A percentile compares a stretch with the other conserved stretches of the same genome.
These are phyloP conservation scores for Chascanopsetta lugubris DNA, from an alignment of 2,113 vertebrate species.

Conservation along the genomic window DNA sequence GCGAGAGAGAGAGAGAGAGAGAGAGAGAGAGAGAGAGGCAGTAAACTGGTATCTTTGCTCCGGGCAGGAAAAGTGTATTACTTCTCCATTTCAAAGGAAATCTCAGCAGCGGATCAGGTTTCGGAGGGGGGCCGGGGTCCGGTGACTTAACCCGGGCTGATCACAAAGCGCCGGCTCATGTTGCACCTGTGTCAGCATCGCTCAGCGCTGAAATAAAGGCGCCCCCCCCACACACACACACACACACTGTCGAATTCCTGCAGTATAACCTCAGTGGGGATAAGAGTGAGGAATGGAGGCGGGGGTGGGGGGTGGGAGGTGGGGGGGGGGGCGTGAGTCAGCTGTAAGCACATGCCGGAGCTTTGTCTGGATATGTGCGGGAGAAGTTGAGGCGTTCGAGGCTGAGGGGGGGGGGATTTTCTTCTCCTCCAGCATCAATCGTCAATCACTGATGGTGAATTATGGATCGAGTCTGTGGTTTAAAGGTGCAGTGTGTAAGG, in stretches of 20 bases:
- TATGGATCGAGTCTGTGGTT: not conserved
- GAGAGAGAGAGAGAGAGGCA: constrained; percentile 39
- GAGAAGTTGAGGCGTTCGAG: too few species aligned
- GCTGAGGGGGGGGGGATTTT: not conserved
- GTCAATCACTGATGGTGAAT: not conserved
- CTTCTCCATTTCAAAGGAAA: constrained; percentile 72
- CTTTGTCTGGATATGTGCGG: constrained; percentile 21
- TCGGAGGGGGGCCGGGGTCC: constrained; percentile 49
- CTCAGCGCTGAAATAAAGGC: constrained; percentile 53
- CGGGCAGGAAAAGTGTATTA: constrained; percentile 60
- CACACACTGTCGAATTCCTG: constrained; percentile 48
- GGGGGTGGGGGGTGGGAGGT: constrained; percentile 10
- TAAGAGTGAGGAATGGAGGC: constrained; percentile 27
- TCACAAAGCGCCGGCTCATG: constrained; percentile 68
- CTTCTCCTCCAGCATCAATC: not conserved
- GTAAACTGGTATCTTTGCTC: constrained; percentile 57
- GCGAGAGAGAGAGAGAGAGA: too few species aligned
- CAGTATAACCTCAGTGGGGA: constrained; percentile 57
- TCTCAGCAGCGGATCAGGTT: constrained; percentile 61
- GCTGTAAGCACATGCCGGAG: constrained; percentile 22
- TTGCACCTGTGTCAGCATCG: constrained; percentile 66
- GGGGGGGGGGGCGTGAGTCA: constrained; percentile 49
- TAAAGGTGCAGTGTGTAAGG: not conserved
- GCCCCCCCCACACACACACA: too few species aligned
- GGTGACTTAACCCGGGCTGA: constrained; percentile 65